Conservation (phyloP, 2,797 vertebrate species). For the Cyprinella venusta region DNA sequence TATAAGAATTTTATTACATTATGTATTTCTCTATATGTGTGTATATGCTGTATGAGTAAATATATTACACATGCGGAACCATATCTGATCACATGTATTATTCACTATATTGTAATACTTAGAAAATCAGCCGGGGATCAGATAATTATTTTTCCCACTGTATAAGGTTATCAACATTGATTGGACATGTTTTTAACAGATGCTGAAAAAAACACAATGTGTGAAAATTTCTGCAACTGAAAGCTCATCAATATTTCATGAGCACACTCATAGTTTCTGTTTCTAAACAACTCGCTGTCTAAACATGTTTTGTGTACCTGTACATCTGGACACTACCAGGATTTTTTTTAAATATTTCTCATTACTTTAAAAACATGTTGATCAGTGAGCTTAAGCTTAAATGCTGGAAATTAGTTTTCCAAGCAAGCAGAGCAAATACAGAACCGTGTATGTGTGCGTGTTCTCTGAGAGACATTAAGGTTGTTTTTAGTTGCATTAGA, state of each 20-base stretch:
- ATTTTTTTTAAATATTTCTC: not conserved
- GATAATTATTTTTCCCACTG: too few relatives aligned
- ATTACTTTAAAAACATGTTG: not conserved
- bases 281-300: not conserved
- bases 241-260: not conserved
- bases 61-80: too few relatives aligned
- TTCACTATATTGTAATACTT: too few relatives aligned
- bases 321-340: not conserved
- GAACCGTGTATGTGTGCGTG: not conserved
- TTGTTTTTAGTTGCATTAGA: not conserved
- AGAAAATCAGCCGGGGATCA: too few relatives aligned
- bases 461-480: not conserved
- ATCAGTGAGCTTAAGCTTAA: not conserved
- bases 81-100: too few relatives aligned
- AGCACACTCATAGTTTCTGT: not conserved
- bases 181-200: not conserved
- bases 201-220: not conserved
- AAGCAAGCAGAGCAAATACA: not conserved
- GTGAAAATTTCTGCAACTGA: not conserved
- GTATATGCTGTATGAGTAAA: too few relatives aligned
- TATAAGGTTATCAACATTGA: not conserved
- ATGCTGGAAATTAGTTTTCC: not conserved
- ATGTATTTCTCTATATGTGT: too few relatives aligned
- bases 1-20: too few relatives aligned
- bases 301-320: not conserved